Evolutionary conservation across 1,140 invertebrate genomes (phyloP).

Genomic region (Apis laboriosa): DNA sequence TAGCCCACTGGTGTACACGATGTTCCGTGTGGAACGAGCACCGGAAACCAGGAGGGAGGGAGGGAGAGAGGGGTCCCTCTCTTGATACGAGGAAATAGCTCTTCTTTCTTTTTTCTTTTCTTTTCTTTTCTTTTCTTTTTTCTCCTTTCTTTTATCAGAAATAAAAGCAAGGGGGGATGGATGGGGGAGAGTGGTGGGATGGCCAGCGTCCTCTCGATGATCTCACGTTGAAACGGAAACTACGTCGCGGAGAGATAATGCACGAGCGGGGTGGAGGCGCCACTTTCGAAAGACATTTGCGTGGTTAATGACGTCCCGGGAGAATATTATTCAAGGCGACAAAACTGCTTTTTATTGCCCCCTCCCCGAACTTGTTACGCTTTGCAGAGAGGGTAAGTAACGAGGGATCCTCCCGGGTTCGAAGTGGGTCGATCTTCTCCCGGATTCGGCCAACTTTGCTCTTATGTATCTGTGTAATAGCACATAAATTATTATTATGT

Average conservation of each 20-base stretch:
- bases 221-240: slow-evolving; percentile 65
- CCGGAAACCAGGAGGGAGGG: slow-evolving; percentile 7
- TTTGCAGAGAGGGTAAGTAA: background rate
- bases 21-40: slow-evolving; percentile 15
- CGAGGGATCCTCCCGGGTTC: too few relatives aligned
- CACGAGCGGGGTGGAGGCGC: slow-evolving; percentile 31
- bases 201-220: slow-evolving; percentile 45
- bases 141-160: slow-evolving; percentile 46
- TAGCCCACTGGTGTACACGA: slow-evolving; percentile 14
- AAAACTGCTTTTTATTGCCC: slow-evolving; percentile 34
- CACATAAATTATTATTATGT: too few relatives aligned
- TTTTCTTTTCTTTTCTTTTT: background rate
- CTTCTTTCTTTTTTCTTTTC: slow-evolving; percentile 10
- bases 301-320: slow-evolving; percentile 53
- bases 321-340: slow-evolving; percentile 36
- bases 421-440: background rate
- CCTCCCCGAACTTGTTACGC: background rate
- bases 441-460: background rate
- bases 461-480: too few relatives aligned
- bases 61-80: slow-evolving; percentile 19
- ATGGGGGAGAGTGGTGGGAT: slow-evolving; percentile 11
- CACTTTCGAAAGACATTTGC: slow-evolving; percentile 60
- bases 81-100: slow-evolving; percentile 60
- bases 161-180: slow-evolving; percentile 42
- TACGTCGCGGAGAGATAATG: slow-evolving; percentile 62